phyloP scores from a whole-genome alignment of 2,888 invertebrate species.

The Galeopsomyia nigrocyanea region DNA sequence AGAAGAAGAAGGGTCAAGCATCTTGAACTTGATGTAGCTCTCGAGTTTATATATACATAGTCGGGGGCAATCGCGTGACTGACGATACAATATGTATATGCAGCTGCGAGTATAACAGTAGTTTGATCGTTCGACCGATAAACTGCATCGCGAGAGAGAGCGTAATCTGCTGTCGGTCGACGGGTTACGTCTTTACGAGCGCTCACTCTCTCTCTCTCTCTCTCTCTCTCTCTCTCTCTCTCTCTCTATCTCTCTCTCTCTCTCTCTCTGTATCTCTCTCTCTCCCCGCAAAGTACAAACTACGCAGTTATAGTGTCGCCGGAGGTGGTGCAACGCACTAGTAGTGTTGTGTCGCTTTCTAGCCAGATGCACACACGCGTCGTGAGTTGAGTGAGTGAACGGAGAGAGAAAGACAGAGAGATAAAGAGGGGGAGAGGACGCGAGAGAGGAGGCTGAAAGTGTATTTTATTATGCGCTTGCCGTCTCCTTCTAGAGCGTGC shows the following conservation, averaged over 20 bases:
- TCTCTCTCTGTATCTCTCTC: too few species aligned
- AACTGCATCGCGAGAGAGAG: slow-evolving; percentile 35
- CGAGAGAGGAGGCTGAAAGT: slow-evolving; percentile 41
- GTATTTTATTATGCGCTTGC: slow-evolving; percentile 45
- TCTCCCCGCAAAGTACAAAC: slow-evolving; percentile 55
- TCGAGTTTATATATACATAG: too few species aligned
- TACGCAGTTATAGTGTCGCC: slow-evolving; percentile 60
- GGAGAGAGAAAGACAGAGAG: slow-evolving; percentile 4
- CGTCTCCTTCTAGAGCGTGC: slow-evolving; percentile 31
- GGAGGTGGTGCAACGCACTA: slow-evolving; percentile 44
- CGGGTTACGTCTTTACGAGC: slow-evolving; percentile 34
- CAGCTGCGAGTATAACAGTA: slow-evolving; percentile 36
- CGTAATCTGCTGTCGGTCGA: slow-evolving; percentile 42
- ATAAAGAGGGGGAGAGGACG: slow-evolving; percentile 13
- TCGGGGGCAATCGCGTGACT: slow-evolving; percentile 26
- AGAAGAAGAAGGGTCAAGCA: background rate
- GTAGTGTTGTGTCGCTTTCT: slow-evolving; percentile 38
- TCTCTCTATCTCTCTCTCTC: slow-evolving; percentile 17
- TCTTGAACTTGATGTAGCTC: slow-evolving; percentile 24
- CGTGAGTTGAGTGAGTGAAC: too few species aligned
- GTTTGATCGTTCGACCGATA: slow-evolving; percentile 44
- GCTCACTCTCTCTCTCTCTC: slow-evolving; percentile 29
- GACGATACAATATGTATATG: slow-evolving; percentile 22
- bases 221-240: slow-evolving; percentile 22
- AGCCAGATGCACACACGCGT: slow-evolving; percentile 35